Evolutionary conservation across 2,797 vertebrate species (phyloP), one percentile per base, ranked within the genome.

Genomic region (Muraenolepis orangiensis): DNA sequence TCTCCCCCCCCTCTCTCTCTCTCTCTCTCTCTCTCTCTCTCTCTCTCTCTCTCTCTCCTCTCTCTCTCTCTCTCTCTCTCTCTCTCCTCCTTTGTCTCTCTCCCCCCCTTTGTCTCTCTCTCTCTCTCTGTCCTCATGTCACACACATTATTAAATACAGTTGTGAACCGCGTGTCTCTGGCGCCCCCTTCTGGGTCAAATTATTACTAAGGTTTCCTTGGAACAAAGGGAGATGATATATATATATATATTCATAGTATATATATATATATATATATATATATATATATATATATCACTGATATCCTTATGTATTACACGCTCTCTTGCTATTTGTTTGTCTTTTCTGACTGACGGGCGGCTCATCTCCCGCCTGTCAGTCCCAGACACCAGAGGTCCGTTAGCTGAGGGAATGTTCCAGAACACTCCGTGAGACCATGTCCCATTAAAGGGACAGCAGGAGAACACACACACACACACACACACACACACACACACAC

Each of bases 401-500:
- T 78, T 81, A 77, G 69, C 40, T 67, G 71, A 32, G 69, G 0
- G 64, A 74, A 68, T 68, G 75, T 81, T 86, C 74, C 77, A 34
- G 30, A 18, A 68, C 66, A 68, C 14, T 31, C 38, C 70, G 6
- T 75, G 23, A 75, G 74, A 72, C 46, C 1, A 67, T 30, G 76
- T 80, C 87, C 82, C 78, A 76, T 87, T 82, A 84, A 74, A 80
- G 79, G 72, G 31, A 69, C 34, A 23, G 64, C n/a, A 79, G 77
- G 74, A 72, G 78, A 85, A 84, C 7, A 81, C n/a, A 85, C 68
- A 66, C n/a, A 66, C 28, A 29, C n/a, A 23, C 26, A 16, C 64
- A 28, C 64, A 13, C 29, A 8, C 29, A 18, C 61, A 51, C n/a
- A 57, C 6, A 23, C n/a, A n/a, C n/a, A 85, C 68, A 66, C n/a